These are phyloP conservation scores for Siniperca chuatsi DNA, from an alignment of 2,113 vertebrate genomes.

Conservation along the genomic window DNA sequence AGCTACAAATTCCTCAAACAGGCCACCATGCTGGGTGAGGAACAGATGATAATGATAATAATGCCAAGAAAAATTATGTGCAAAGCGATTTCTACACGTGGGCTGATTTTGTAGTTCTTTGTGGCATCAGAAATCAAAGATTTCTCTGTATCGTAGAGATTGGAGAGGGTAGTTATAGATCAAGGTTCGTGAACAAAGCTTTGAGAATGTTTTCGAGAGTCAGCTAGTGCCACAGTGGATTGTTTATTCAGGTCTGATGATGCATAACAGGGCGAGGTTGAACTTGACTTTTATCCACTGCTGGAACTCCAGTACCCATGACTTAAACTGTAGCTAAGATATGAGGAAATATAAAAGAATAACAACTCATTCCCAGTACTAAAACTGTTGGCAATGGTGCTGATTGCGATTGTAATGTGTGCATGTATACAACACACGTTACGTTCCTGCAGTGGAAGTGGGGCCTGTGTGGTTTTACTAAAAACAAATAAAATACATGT, in stretches of 20 bases:
- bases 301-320: too few species aligned
- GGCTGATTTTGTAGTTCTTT: background rate
- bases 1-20: conserved; percentile 97
- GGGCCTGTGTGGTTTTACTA: too few species aligned
- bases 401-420: background rate
- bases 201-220: background rate
- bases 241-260: background rate
- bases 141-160: background rate
- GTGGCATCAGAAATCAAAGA: too few species aligned
- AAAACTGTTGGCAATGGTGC: background rate
- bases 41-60: background rate
- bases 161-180: background rate
- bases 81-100: background rate
- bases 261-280: background rate
- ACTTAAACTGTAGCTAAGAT: background rate
- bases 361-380: too few species aligned
- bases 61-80: background rate
- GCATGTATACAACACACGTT: background rate
- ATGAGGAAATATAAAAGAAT: too few species aligned
- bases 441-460: background rate
- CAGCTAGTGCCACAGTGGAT: background rate
- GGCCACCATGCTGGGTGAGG: conserved; percentile 84
- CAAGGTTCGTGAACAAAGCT: background rate
- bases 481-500: too few species aligned
- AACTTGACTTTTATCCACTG: background rate